phyloP scores from a whole-genome alignment of 2,113 vertebrate genomes.

The Atractosteus spatula region DNA sequence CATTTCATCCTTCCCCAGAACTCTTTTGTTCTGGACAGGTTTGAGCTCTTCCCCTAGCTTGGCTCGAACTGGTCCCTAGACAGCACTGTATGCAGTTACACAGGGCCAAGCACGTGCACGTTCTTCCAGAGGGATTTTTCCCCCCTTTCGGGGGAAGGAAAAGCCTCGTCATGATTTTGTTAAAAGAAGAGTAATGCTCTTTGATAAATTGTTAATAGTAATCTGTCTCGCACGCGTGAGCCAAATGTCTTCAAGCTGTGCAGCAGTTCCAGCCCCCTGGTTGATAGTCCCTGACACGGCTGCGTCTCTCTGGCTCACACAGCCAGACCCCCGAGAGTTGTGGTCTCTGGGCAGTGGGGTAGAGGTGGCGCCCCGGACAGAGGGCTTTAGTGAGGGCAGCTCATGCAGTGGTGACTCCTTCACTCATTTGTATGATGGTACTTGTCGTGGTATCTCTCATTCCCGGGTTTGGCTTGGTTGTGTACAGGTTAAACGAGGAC shows the following conservation, averaged over 20 bases:
- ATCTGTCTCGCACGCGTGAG: conserved; percentile 64
- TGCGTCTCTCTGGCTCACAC: conserved; percentile 8
- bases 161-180: conserved; percentile 43
- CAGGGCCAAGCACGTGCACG: too few relatives aligned
- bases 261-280: conserved; percentile 67
- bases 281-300: conserved; percentile 59
- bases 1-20: conserved; percentile 7
- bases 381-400: neutral
- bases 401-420: too few relatives aligned
- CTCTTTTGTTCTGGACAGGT: conserved; percentile 12
- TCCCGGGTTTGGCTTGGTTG: too few relatives aligned
- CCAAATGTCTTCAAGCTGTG: conserved; percentile 65
- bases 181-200: conserved; percentile 47
- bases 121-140: neutral
- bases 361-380: neutral
- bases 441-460: too few relatives aligned
- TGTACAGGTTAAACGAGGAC: too few relatives aligned
- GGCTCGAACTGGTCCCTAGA: too few relatives aligned
- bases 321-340: neutral
- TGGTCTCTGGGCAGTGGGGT: neutral
- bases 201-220: conserved; percentile 66
- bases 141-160: conserved; percentile 34
- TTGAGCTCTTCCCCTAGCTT: neutral
- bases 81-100: too few relatives aligned
- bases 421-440: too few relatives aligned